Percentiles rank a stretch among this genome's conserved stretches.
Evolutionary conservation across 2,888 invertebrate genomes (phyloP).

Genomic region (Trissolcus japonicus): DNA sequence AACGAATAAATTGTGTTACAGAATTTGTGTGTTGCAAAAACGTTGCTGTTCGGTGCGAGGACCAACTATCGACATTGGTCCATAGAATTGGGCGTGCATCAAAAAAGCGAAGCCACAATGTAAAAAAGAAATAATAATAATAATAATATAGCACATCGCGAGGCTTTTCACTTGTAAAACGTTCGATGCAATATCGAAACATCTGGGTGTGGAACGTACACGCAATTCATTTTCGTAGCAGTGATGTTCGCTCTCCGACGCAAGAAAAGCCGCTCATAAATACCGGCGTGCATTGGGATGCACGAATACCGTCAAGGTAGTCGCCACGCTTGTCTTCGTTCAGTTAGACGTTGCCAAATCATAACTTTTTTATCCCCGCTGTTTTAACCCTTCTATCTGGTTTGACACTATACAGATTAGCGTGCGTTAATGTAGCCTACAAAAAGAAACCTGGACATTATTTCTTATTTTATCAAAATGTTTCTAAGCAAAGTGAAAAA

Average conservation of each 20-base stretch:
- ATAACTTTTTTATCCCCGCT: slow-evolving; percentile 37
- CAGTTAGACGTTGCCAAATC: slow-evolving; percentile 45
- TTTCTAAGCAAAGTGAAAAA: neutral
- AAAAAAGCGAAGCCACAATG: no score
- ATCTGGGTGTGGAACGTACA: slow-evolving; percentile 53
- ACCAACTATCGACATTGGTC: neutral
- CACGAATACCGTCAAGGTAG: slow-evolving; percentile 53
- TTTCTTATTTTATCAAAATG: no score
- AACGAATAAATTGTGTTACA: no score
- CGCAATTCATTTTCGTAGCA: slow-evolving; percentile 55
- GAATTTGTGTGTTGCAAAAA: neutral
- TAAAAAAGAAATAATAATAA: neutral
- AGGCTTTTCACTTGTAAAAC: slow-evolving; percentile 50
- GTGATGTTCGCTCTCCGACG: slow-evolving; percentile 48
- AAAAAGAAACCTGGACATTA: neutral
- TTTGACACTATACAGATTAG: slow-evolving; percentile 32
- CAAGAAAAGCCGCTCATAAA: slow-evolving; percentile 56
- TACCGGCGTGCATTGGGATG: slow-evolving; percentile 40
- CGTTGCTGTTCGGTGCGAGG: neutral
- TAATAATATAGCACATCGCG: neutral
- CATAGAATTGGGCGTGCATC: neutral
- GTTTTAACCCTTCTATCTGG: slow-evolving; percentile 26
- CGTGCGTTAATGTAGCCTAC: slow-evolving; percentile 16
- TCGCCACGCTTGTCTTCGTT: slow-evolving; percentile 32
- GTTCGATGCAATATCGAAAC: slow-evolving; percentile 55